Base-by-base conservation (phyloP, 2,113 vertebrate genomes). In the Ctenomys sociabilis region DNA sequence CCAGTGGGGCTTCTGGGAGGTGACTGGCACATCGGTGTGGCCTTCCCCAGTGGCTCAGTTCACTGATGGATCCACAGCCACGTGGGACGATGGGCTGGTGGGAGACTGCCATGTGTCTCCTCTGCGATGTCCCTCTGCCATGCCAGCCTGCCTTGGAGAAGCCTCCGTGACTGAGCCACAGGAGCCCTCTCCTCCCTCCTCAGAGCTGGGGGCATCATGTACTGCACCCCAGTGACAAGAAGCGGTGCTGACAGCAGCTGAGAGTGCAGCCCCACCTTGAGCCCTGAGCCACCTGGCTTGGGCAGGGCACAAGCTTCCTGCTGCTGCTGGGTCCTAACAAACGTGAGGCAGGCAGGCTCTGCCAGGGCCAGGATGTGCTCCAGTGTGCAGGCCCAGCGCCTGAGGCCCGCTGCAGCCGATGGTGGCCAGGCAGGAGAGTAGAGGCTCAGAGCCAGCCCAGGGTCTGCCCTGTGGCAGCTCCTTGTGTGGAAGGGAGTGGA, bases 321-420 rank as follows among this genome's bases (percentile, higher is more conserved):
- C 24, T 45, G 21, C 70, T 11, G 28, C 73, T 30, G 26, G 10
- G 43, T 77, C 28, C 26, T 1, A 49, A 14, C 75, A 78, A 45
- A 1, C 3, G 43, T 17, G 28, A 43, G 45, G 43, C 40, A 19
- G 52, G 30, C 0, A 52, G 7, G 7, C 35, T 30, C 40, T 3
- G n/a, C n/a, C 26, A 17, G 43, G 19, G 63, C 9, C 1, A 26
- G 49, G n/a, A 1, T 0, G 10, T 14, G 22, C 37, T 5, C 24
- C 2, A 0, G 32, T 37, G 1, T 0, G 3, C 30, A 70, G 17
- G 16, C 5, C 28, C 0, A 61, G 22, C 26, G 66, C 8, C 16
- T 24, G 1, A 59, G 30, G 30, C 5, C 32, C 14, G 52, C 64
- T 0, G 0, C 28, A 14, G 37, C 9, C 63, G 24, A 5, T 1